A percentile compares a stretch with the other conserved stretches of the same genome.
These are phyloP conservation scores for Palythoa grandis DNA, from an alignment of 92 coral and sea anemone genomes.

Conservation along the genomic window DNA sequence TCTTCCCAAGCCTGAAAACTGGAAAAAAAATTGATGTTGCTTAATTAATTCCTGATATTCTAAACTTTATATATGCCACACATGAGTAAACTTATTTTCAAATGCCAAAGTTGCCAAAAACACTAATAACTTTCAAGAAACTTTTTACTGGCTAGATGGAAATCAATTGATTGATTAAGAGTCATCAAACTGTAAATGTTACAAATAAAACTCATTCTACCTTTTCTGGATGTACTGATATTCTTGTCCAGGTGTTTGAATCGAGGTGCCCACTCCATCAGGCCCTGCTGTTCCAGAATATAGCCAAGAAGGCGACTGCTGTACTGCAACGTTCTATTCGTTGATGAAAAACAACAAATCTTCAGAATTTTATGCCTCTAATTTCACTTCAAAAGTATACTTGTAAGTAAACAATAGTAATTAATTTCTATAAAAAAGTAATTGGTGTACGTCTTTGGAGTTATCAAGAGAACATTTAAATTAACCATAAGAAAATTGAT, in stretches of 20 bases:
- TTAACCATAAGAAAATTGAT: no score
- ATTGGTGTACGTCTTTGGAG: no score
- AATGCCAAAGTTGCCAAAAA: no score
- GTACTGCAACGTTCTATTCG: conserved; percentile 29
- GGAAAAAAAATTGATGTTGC: background rate
- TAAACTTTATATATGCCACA: background rate
- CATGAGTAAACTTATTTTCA: background rate
- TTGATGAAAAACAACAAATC: background rate
- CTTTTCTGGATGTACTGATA: conserved; percentile 42
- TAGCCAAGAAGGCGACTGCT: conserved; percentile 35
- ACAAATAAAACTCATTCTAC: background rate
- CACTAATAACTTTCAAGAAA: no score
- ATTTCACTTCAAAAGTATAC: background rate
- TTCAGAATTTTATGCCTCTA: background rate
- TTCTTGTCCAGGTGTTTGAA: conserved; percentile 38
- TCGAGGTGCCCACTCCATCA: conserved; percentile 33
- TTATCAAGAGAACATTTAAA: no score
- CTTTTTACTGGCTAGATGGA: no score
- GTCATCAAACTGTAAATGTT: no score
- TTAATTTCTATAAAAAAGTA: no score
- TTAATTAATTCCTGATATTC: background rate
- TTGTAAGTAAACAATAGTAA: background rate
- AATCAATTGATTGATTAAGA: no score
- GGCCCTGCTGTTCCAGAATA: conserved; percentile 17
- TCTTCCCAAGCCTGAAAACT: conserved; percentile 97